Evolutionary conservation across 2,888 invertebrate genomes (phyloP).

Genomic region (Philaethria dido): DNA sequence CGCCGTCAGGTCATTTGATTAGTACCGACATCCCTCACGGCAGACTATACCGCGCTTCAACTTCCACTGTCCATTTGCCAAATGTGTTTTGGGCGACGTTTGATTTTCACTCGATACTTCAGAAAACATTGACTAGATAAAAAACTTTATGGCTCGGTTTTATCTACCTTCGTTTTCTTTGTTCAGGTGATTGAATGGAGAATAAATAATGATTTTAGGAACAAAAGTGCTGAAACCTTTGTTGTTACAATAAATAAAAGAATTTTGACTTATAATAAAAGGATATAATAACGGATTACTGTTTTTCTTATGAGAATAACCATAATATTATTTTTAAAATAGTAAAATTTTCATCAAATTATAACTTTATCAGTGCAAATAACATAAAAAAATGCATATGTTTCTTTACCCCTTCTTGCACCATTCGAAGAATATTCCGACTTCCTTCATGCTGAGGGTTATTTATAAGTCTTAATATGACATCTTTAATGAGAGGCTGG

Average conservation of each 20-base stretch:
- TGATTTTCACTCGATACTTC: slow-evolving; percentile 30
- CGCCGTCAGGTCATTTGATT: slow-evolving; percentile 55
- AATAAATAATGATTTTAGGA: slow-evolving; percentile 6
- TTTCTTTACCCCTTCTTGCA: slow-evolving; percentile 90
- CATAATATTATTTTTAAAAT: no score
- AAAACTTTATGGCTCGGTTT: slow-evolving; percentile 15
- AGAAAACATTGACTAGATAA: slow-evolving; percentile 28
- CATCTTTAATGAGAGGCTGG: slow-evolving; percentile 89
- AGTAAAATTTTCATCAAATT: no score
- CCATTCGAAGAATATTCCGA: slow-evolving; percentile 87
- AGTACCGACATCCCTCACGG: slow-evolving; percentile 44
- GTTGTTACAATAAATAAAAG: neutral
- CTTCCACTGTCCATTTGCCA: slow-evolving; percentile 55
- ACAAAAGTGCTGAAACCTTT: slow-evolving; percentile 4
- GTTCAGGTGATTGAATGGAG: slow-evolving; percentile 8
- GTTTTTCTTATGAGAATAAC: no score
- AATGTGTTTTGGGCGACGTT: slow-evolving; percentile 55
- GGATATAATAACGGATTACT: no score
- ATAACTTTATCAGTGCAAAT: no score
- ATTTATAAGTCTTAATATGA: slow-evolving; percentile 89
- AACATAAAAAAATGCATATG: neutral
- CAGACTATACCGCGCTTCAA: slow-evolving; percentile 36
- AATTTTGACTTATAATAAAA: neutral
- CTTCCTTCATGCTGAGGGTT: slow-evolving; percentile 89
- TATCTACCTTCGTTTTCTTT: slow-evolving; percentile 17